Evolutionary conservation across 23 tunicate genomes (phyloP), one percentile per base, ranked within the genome.

Genomic region (Trididemnum miniatum): DNA sequence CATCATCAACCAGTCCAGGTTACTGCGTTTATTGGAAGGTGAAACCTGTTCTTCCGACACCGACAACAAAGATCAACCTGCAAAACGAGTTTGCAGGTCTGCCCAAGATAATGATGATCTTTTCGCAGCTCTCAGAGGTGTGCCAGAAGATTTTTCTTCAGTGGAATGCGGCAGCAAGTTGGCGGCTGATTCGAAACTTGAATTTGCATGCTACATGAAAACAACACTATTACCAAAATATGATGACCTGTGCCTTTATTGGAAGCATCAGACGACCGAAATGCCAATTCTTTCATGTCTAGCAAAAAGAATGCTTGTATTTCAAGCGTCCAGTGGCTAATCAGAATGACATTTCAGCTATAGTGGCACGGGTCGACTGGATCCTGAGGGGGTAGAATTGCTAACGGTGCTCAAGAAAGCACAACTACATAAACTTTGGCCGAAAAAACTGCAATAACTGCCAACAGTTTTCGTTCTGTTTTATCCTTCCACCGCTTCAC

Each of bases 251-350:
- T 62, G 67, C 26, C 67, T 62, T 62, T 62, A 62, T 3, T 62
- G 67, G 67, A 62, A 62, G 67, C 67, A 62, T 24, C 67, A 62
- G 67, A n/a, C n/a, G 67, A 62, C 29, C 29, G 67, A 62, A 22
- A 24, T 24, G 29, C 29, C 67, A n/a, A 62, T 62, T 62, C 26
- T 62, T 62, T 62, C 29, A 4, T n/a, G 67, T 24, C 29, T 62
- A 44, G 54, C 54, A 44, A 62, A 62, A 62, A 62, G 18, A 62
- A 24, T 62, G 5, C 67, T 24, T 24, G 28, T 62, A 20, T 12
- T 62, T 22, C 26, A 62, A 62, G 67, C 67, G 3, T 62, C 26
- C 26, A 62, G 29, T 20, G 67, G 29, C 67, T 3, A 62, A 20
- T 62, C 67, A 62, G 26, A 62, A 24, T 26, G 67, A 26, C 29